These are phyloP conservation scores for Hydropsyche tenuis DNA, from an alignment of 1,140 invertebrate genomes.

Conservation along the genomic window DNA sequence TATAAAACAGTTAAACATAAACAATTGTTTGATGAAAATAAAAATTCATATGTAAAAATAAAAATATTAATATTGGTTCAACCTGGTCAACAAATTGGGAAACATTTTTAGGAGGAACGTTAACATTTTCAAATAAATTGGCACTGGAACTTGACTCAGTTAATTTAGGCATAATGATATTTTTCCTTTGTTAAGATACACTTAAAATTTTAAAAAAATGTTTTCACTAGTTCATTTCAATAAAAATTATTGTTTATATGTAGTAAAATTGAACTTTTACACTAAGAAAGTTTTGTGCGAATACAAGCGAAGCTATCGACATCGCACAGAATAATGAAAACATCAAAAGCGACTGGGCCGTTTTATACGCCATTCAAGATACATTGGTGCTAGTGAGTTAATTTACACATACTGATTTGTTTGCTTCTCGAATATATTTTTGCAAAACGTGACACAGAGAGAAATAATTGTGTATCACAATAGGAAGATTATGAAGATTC, in stretches of 20 bases:
- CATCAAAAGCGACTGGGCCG: neutral
- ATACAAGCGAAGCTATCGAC: neutral
- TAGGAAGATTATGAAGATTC: too few relatives aligned
- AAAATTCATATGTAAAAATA: constrained; percentile 9
- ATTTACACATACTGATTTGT: constrained; percentile 18
- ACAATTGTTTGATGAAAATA: neutral
- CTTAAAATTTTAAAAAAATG: too few relatives aligned
- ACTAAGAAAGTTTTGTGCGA: too few relatives aligned
- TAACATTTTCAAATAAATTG: constrained; percentile 44
- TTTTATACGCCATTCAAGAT: neutral
- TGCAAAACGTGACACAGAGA: neutral
- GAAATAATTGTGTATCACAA: neutral
- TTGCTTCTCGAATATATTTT: neutral
- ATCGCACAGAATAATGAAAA: neutral
- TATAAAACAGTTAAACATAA: neutral
- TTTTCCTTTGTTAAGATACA: too few relatives aligned
- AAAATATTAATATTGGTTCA: neutral
- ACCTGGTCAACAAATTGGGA: constrained; percentile 4
- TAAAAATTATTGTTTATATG: too few relatives aligned
- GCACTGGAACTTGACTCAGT: constrained; percentile 38
- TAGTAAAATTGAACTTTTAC: too few relatives aligned
- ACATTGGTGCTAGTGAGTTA: neutral
- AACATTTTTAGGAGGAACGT: constrained; percentile 1
- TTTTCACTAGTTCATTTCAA: too few relatives aligned
- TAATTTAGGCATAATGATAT: constrained; percentile 32